Conservation (phyloP, 2,797 vertebrate genomes). For the Pipistrellus kuhlii region DNA sequence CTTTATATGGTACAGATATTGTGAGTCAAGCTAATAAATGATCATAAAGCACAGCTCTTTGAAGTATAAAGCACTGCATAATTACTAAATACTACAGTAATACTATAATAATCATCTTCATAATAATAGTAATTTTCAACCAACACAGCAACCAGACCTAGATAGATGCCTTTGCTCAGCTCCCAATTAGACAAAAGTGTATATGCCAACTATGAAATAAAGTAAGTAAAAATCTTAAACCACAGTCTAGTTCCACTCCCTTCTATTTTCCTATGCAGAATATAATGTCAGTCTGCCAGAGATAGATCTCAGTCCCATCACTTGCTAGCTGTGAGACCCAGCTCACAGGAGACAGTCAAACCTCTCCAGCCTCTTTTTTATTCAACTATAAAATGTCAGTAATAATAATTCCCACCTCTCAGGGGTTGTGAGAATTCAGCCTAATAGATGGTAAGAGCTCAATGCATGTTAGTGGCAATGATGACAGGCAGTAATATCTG, state of each 20-base stretch:
- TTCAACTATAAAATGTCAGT: constrained; percentile 2
- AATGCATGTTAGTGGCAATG: not conserved
- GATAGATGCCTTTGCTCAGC: constrained; percentile 75
- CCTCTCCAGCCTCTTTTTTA: not conserved
- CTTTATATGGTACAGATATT: constrained; percentile 67
- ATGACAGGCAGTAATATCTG: not conserved
- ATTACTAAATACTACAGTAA: constrained; percentile 83
- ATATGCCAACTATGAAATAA: constrained; percentile 70
- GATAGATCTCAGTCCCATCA: not conserved
- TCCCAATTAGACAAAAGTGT: constrained; percentile 73
- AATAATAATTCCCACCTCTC: not conserved
- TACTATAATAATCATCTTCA: constrained; percentile 78
- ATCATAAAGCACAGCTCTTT: constrained; percentile 79
- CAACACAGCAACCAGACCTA: constrained; percentile 73
- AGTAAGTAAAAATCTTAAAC: constrained; percentile 68
- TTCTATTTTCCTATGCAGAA: not conserved
- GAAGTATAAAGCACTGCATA: constrained; percentile 82
- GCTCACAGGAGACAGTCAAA: not conserved
- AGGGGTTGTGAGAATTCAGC: not conserved
- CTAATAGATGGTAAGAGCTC: not conserved
- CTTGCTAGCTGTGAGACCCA: not conserved
- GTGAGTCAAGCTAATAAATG: constrained; percentile 79
- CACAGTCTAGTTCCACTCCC: constrained; percentile 4
- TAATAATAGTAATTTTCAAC: constrained; percentile 83
- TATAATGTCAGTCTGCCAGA: not conserved